Percentiles rank a stretch among this genome's conserved stretches.
These are phyloP conservation scores for Murina feae DNA, from an alignment of 2,113 vertebrate species.

Conservation along the genomic window DNA sequence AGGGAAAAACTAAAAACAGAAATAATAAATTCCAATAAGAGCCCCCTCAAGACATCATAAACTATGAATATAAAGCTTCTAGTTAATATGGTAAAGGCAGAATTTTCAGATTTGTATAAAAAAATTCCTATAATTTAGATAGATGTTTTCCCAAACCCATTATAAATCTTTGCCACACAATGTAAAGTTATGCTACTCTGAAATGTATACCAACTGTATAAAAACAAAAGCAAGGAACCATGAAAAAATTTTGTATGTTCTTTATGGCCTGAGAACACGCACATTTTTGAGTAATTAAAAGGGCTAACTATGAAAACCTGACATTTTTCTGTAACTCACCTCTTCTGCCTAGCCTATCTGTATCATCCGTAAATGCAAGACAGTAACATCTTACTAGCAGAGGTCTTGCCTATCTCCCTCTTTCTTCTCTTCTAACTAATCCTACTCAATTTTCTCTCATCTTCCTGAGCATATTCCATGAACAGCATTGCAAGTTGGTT, in stretches of 20 bases:
- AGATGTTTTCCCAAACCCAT: slow-evolving; percentile 47
- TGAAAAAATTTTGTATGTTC: not conserved
- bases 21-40: slow-evolving; percentile 52
- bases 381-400: not conserved
- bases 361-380: not conserved
- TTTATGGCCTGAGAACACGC: slow-evolving; percentile 4
- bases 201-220: slow-evolving; percentile 16
- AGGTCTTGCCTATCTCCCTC: slow-evolving; percentile 6
- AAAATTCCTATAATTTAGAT: slow-evolving; percentile 59
- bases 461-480: slow-evolving; percentile 77
- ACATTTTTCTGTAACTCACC: not conserved
- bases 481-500: slow-evolving; percentile 87
- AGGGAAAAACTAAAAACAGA: slow-evolving; percentile 64
- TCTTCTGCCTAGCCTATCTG: slow-evolving; percentile 1
- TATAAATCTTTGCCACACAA: slow-evolving; percentile 24
- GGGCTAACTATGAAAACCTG: slow-evolving; percentile 7
- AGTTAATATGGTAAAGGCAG: slow-evolving; percentile 69
- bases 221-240: slow-evolving; percentile 41
- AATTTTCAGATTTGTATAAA: slow-evolving; percentile 69
- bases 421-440: slow-evolving; percentile 42
- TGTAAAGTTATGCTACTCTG: not conserved
- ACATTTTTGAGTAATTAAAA: not conserved
- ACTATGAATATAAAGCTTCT: slow-evolving; percentile 65
- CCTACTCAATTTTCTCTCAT: slow-evolving; percentile 44
- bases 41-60: slow-evolving; percentile 61